These are phyloP conservation scores for Ameiurus melas DNA, from an alignment of 2,113 vertebrate genomes.

Conservation along the genomic window DNA sequence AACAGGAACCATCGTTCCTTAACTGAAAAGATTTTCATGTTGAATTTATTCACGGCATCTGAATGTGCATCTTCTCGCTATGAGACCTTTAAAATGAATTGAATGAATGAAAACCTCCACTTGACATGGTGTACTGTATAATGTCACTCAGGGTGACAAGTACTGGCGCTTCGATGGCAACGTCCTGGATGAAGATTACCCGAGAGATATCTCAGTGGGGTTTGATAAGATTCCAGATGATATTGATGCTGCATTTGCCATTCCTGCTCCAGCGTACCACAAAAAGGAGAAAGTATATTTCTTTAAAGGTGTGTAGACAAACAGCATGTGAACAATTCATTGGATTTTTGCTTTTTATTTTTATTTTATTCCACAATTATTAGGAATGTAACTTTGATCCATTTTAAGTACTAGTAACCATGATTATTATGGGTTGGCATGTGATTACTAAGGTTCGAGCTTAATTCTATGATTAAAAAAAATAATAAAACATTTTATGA, in stretches of 20 bases:
- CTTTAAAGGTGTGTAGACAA: slow-evolving; percentile 86
- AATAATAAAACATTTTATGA: too few relatives aligned
- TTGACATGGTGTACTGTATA: neutral
- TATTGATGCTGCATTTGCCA: slow-evolving; percentile 81
- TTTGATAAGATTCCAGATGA: slow-evolving; percentile 81
- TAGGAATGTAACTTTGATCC: too few relatives aligned
- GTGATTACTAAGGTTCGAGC: neutral
- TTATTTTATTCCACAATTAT: too few relatives aligned
- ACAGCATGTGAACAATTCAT: too few relatives aligned
- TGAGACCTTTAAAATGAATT: neutral
- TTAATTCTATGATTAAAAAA: too few relatives aligned
- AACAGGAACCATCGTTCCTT: neutral
- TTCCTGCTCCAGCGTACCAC: slow-evolving; percentile 77
- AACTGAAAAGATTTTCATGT: neutral
- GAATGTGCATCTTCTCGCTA: neutral
- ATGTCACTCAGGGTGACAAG: slow-evolving; percentile 70
- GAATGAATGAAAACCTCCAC: neutral
- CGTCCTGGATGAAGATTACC: slow-evolving; percentile 79
- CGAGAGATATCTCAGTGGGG: slow-evolving; percentile 81
- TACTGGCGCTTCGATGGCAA: slow-evolving; percentile 91
- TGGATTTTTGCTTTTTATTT: neutral
- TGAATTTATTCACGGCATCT: neutral
- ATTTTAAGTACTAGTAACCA: neutral
- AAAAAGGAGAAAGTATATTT: slow-evolving; percentile 88
- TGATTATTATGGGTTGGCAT: neutral